Evolutionary conservation across 2,888 invertebrate genomes (phyloP), one percentile per base, ranked within the genome.

Genomic region (Ernsta delagoae): DNA sequence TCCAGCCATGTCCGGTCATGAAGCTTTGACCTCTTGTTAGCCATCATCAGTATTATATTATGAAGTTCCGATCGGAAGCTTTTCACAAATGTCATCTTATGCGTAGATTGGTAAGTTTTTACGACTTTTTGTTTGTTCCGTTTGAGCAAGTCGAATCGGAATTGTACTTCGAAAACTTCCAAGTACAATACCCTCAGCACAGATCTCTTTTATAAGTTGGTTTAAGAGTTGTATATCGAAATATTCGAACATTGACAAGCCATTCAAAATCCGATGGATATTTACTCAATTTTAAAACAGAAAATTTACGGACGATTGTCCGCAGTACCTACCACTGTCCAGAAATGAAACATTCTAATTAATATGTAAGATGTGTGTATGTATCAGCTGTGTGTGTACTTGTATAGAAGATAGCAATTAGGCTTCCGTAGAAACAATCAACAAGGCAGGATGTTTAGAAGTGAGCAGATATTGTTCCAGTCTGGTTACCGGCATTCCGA

Each of bases 401-500:
- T 48, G 12, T 9, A 31, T 9, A 54, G 34, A 24, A 61, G 36
- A 48, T 36, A 24, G 56, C 75, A 78, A 65, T 31, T 54, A 45
- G 39, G 39, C 39, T 61, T 41, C n/a, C 12, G 39, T 36, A n/a
- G n/a, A 24, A 54, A 11, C 54, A 54, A 24, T 54, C 54, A 31
- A 12, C 16, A 54, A 11, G 54, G 36, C 31, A 60, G n/a, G 45
- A 60, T 81, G 77, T 83, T 83, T 81, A 77, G 81, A 77, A 77
- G 78, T 78, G 79, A 80, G 82, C 81, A 81, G 82, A 79, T 79
- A 75, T 78, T 79, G 87, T 90, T 90, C 89, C 87, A 90, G 83
- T 89, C 90, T 89, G 87, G 83, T 90, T 85, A 79, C 71, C 78
- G 74, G 81, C 84, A 87, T 85, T 83, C 86, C 84, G 79, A 76